Base-by-base conservation (phyloP, 2,888 invertebrate species). In the Eulithis prunata region DNA sequence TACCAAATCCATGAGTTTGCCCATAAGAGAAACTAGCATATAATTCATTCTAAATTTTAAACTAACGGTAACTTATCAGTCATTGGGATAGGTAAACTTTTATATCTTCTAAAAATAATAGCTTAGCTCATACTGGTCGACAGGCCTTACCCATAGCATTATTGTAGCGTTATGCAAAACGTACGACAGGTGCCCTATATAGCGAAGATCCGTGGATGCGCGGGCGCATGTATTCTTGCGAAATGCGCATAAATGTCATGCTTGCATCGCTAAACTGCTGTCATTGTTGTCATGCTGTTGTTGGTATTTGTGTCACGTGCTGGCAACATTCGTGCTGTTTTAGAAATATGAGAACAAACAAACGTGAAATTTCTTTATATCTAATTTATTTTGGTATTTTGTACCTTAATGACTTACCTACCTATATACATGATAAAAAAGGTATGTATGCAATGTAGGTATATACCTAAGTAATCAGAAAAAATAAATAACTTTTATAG, bases 151-250 rank as follows among this genome's bases (percentile, higher is more conserved):
- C 12, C 56, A 47, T 45, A 57, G 62, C 64, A 68, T 68, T 69
- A 67, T 66, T 63, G 47, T 52, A 49, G 55, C 66, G 69, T 67
- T 74, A 75, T 75, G 74, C 72, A 78, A 76, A 75, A 55, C 32
- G 52, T 67, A 69, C 54, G 76, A 71, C 75, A 78, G 75, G 77
- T 76, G 77, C 72, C 73, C 71, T 71, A 73, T 73, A 77, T 72
- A 73, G 71, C 62, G 41, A 59, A 55, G 47, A 58, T 54, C 55
- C 61, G 57, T 57, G 68, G 65, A 62, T 66, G 67, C 71, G 72
- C 71, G 11, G 14, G 66, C 61, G 69, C 69, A 69, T 60, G 52
- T 64, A 57, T 62, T 57, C 58, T 68, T 63, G 61, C 61, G 38
- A 59, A 66, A 66, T 60, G 59, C 64, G 52, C 64, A 57, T 66